Conservation (phyloP, 2,113 vertebrate genomes). For the Tragulus kanchil region DNA sequence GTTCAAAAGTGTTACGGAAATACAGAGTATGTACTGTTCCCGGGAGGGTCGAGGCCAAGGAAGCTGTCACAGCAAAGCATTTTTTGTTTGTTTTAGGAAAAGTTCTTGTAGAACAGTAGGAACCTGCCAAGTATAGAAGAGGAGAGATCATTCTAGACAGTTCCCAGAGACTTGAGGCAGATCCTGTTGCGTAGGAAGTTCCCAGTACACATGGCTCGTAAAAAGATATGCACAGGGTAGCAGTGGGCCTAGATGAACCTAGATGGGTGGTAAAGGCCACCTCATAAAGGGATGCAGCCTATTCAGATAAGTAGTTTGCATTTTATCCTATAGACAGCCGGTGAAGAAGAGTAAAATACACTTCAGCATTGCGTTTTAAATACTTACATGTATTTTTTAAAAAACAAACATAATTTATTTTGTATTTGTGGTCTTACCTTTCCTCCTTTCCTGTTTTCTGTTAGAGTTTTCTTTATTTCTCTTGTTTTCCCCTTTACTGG, state of each 20-base stretch:
- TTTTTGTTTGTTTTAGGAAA: neutral
- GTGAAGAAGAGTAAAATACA: neutral
- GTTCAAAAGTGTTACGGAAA: constrained; percentile 13
- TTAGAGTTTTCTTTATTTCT: constrained; percentile 3
- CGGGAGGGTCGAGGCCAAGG: neutral
- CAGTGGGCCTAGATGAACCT: neutral
- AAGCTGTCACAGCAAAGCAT: neutral
- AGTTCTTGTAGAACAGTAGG: neutral
- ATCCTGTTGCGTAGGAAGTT: neutral
- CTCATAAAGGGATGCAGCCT: neutral
- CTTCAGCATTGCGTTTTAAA: neutral
- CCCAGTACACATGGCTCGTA: neutral
- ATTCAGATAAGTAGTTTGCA: neutral
- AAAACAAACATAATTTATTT: neutral
- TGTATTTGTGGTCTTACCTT: neutral
- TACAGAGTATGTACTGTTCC: neutral
- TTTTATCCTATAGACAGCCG: neutral
- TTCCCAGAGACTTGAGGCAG: neutral
- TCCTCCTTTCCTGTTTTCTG: neutral
- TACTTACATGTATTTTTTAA: neutral
- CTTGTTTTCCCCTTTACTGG: neutral
- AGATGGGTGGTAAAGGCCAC: neutral
- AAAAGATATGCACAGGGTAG: neutral
- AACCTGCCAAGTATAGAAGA: neutral
- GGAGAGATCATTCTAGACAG: neutral